A percentile compares a stretch with the other conserved stretches of the same genome.
Conservation (phyloP, 2,888 invertebrate genomes). For the Ellobium chinense region DNA sequence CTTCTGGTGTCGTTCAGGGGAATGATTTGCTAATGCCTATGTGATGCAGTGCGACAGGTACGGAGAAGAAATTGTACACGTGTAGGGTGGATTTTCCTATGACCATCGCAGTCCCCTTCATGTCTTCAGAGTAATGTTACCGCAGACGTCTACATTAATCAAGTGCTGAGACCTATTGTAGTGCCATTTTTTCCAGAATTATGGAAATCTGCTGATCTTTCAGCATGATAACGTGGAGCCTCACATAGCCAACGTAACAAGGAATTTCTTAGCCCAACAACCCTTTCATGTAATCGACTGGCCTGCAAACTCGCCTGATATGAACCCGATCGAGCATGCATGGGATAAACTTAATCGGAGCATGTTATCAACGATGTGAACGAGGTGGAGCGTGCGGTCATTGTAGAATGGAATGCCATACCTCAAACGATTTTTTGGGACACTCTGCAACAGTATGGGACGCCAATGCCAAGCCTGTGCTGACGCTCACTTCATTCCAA, state of each 20-base stretch:
- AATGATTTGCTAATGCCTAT: constrained; percentile 1
- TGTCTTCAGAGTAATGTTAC: constrained; percentile 20
- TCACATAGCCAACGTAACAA: constrained; percentile 1
- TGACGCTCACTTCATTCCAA: background rate
- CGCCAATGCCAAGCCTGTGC: constrained; percentile 14
- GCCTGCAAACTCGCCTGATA: constrained; percentile 23
- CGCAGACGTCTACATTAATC: background rate
- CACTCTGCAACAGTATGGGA: constrained; percentile 8
- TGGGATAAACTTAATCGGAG: constrained; percentile 12
- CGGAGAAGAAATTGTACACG: constrained; percentile 14
- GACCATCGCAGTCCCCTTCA: background rate
- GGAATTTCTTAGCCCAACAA: constrained; percentile 5
- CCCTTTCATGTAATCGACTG: constrained; percentile 13
- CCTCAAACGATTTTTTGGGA: background rate
- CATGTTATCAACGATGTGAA: constrained; percentile 1
- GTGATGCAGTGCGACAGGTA: constrained; percentile 10
- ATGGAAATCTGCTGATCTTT: background rate
- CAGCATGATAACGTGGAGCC: constrained; percentile 5
- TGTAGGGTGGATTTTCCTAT: background rate
- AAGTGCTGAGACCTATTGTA: background rate
- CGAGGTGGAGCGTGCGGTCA: background rate
- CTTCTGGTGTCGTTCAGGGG: background rate
- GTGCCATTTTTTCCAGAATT: constrained; percentile 16
- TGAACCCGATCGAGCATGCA: constrained; percentile 3
- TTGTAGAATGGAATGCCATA: constrained; percentile 1